These are phyloP conservation scores for Bombycilla garrulus DNA, from an alignment of 2,113 vertebrate species.

Conservation along the genomic window DNA sequence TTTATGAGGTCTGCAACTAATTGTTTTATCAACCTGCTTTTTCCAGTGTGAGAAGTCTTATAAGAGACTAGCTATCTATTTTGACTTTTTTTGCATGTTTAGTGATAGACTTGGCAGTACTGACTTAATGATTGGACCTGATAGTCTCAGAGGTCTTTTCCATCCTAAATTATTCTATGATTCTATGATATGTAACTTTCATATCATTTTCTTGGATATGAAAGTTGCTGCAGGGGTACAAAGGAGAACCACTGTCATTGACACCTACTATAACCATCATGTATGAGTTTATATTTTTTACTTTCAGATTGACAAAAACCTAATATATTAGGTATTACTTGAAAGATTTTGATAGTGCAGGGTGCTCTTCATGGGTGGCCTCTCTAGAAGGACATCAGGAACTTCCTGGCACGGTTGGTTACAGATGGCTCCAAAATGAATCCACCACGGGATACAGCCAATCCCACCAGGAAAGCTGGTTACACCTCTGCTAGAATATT, in stretches of 20 bases:
- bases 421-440: neutral
- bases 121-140: neutral
- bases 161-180: neutral
- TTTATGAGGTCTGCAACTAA: neutral
- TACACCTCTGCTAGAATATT: neutral
- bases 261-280: neutral
- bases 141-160: neutral
- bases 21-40: neutral
- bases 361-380: accelerated
- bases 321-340: neutral
- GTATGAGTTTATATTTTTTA: neutral
- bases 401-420: accelerated
- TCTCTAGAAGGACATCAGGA: neutral
- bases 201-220: neutral
- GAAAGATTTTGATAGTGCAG: neutral
- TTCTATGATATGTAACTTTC: neutral
- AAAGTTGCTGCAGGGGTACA: neutral
- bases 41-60: neutral
- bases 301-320: neutral
- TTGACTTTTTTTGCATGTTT: neutral
- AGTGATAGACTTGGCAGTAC: neutral
- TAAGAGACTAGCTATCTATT: neutral
- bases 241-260: neutral
- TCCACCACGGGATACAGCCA: neutral
- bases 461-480: neutral